Evolutionary conservation across 92 coral and sea anemone genomes (phyloP).

Genomic region (Scolanthus callimorphus): DNA sequence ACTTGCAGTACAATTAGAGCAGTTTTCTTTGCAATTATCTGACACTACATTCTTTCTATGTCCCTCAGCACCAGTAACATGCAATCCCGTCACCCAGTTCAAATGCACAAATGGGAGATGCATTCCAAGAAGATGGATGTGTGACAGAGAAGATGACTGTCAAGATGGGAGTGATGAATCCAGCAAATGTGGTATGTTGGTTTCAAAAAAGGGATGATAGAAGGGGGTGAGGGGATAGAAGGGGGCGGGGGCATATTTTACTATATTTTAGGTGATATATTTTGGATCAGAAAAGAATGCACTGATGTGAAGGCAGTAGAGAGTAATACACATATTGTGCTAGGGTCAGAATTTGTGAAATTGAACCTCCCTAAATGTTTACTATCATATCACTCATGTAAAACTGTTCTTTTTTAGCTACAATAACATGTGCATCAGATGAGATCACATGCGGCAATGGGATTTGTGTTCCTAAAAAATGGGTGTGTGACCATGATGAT

Average conservation of each 20-base stretch:
- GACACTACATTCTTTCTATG: not conserved
- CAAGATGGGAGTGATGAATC: slow-evolving; percentile 51
- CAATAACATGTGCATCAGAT: slow-evolving; percentile 10
- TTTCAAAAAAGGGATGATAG: too few species aligned
- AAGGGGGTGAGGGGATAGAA: too few species aligned
- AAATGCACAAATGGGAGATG: slow-evolving; percentile 37
- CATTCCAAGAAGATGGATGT: slow-evolving; percentile 56
- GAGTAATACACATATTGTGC: too few species aligned
- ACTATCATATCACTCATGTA: too few species aligned
- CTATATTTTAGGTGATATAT: too few species aligned
- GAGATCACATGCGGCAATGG: slow-evolving; percentile 46
- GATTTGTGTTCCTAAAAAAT: slow-evolving; percentile 23
- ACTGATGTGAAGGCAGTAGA: too few species aligned
- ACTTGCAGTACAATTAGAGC: too few species aligned
- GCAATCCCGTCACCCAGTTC: slow-evolving; percentile 31
- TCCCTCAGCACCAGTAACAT: slow-evolving; percentile 24
- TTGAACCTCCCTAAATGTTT: too few species aligned
- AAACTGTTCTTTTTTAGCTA: slow-evolving; percentile 12
- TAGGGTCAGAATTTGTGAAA: too few species aligned
- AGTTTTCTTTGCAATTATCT: too few species aligned
- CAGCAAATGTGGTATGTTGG: slow-evolving; percentile 34
- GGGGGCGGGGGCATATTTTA: too few species aligned
- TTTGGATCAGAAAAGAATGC: too few species aligned
- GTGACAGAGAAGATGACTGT: slow-evolving; percentile 51
- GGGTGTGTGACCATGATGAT: slow-evolving; percentile 37